Evolutionary conservation across 1,140 invertebrate genomes (phyloP).

Genomic region (Lutraria rhynchaena): DNA sequence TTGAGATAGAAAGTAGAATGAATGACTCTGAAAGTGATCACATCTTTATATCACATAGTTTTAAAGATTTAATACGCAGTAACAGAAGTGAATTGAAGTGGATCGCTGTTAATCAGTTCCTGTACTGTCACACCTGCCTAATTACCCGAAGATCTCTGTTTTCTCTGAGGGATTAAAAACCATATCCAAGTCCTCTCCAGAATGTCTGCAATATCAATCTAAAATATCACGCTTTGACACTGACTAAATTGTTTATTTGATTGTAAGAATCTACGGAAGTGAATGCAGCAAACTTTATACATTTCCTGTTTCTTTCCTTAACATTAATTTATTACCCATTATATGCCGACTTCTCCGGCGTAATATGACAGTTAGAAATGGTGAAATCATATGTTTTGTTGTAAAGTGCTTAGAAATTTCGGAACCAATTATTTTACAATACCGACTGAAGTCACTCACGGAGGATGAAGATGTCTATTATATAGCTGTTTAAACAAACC

Average conservation of each 20-base stretch:
- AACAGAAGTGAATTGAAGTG: no score
- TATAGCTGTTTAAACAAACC: conserved; percentile 22
- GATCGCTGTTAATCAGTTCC: no score
- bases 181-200: conserved; percentile 1
- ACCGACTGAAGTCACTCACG: conserved; percentile 7
- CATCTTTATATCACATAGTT: no score
- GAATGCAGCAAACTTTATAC: conserved; percentile 33
- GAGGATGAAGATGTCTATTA: conserved; percentile 33
- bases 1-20: no score
- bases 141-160: no score
- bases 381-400: conserved; percentile 33
- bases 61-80: no score
- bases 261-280: conserved; percentile 29
- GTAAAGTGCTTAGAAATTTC: conserved; percentile 40
- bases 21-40: no score
- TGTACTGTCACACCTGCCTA: no score
- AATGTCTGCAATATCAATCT: conserved; percentile 31
- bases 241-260: conserved; percentile 42
- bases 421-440: conserved; percentile 35
- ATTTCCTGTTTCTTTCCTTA: conserved; percentile 30
- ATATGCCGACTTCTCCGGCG: conserved; percentile 4
- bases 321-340: conserved; percentile 39
- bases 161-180: background rate
- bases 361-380: conserved; percentile 35
- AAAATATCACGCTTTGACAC: conserved; percentile 26